phyloP scores from a whole-genome alignment of 1,140 invertebrate genomes.

The Panagrolaimus sp. region DNA sequence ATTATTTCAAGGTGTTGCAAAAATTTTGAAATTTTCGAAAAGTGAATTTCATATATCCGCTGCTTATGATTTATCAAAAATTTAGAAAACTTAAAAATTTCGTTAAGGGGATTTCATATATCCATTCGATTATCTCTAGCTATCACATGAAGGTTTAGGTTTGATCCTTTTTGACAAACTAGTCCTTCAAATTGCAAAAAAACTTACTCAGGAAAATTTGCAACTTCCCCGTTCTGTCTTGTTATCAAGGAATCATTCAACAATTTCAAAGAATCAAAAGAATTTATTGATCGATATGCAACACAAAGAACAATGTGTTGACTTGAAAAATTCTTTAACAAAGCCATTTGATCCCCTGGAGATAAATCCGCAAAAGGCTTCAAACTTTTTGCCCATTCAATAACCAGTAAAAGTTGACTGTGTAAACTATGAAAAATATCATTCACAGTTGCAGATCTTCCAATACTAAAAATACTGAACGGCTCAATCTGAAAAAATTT shows the following conservation, averaged over 20 bases:
- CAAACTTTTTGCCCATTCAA: constrained; percentile 57
- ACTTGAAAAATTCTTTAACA: constrained; percentile 57
- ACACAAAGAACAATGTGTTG: constrained; percentile 58
- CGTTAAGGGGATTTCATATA: not conserved
- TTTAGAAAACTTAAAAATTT: not conserved
- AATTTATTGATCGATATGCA: constrained; percentile 53
- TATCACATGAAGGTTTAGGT: too few relatives aligned
- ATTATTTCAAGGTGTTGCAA: not conserved
- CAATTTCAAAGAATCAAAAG: constrained; percentile 46
- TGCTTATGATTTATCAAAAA: not conserved
- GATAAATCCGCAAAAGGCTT: constrained; percentile 52
- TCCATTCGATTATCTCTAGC: too few relatives aligned
- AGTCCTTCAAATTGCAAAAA: too few relatives aligned
- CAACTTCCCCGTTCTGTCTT: constrained; percentile 28
- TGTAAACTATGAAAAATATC: constrained; percentile 58
- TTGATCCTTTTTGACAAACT: too few relatives aligned
- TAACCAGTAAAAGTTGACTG: constrained; percentile 55
- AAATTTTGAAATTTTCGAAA: not conserved
- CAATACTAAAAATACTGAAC: constrained; percentile 27
- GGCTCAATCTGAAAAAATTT: not conserved
- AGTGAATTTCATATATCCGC: too few relatives aligned
- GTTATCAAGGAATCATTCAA: constrained; percentile 53
- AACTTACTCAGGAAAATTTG: constrained; percentile 23
- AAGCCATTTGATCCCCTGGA: constrained; percentile 55
- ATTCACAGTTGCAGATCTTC: constrained; percentile 50